phyloP scores from a whole-genome alignment of 2,113 vertebrate genomes.

The Synodontis membranacea region DNA sequence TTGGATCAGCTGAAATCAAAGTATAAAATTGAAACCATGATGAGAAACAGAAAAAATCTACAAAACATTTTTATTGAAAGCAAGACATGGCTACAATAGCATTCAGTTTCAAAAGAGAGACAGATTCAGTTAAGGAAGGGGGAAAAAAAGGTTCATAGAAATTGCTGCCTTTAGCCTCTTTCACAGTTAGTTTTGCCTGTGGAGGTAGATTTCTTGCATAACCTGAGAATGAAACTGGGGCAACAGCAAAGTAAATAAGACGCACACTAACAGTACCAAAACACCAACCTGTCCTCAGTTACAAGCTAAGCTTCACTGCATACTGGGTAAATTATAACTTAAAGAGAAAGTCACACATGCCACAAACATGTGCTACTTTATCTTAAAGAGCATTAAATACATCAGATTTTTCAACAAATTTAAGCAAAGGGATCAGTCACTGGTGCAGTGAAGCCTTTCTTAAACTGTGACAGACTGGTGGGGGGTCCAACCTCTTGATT shows the following conservation, averaged over 20 bases:
- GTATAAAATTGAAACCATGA: not conserved
- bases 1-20: not conserved
- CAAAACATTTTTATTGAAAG: slow-evolving; percentile 94
- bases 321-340: not conserved
- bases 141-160: slow-evolving; percentile 81
- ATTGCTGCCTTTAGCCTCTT: slow-evolving; percentile 82
- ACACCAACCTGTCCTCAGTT: slow-evolving; percentile 4
- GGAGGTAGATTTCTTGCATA: slow-evolving; percentile 95
- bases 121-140: slow-evolving; percentile 67
- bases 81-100: slow-evolving; percentile 83
- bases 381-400: not conserved
- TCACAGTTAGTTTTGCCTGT: slow-evolving; percentile 85
- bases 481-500: not conserved
- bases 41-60: slow-evolving; percentile 80
- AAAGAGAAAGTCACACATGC: not conserved
- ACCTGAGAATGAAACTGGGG: slow-evolving; percentile 89
- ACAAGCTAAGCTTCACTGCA: not conserved
- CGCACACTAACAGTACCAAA: slow-evolving; percentile 35
- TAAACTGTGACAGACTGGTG: not conserved
- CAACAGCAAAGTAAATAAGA: slow-evolving; percentile 54
- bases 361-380: not conserved
- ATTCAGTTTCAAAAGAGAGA: slow-evolving; percentile 78
- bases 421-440: not conserved
- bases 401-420: slow-evolving; percentile 8
- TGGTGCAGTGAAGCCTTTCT: not conserved